Evolutionary conservation across 1,140 invertebrate genomes (phyloP).

Genomic region (Argopecten irradians): DNA sequence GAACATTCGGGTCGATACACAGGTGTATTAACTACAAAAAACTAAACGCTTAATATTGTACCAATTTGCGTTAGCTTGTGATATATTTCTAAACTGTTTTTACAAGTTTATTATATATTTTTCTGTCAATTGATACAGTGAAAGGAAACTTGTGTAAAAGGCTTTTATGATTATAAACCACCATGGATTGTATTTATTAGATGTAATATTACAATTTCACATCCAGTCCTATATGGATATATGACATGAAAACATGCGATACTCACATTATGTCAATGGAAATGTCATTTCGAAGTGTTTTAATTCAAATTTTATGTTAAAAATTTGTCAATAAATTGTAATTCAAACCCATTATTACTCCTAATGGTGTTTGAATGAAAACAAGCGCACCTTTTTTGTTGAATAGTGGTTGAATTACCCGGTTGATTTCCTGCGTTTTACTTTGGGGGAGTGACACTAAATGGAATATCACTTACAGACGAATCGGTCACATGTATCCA

Average conservation of each 20-base stretch:
- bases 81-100: not conserved
- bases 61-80: not conserved
- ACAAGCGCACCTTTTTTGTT: not conserved
- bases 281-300: slow-evolving; percentile 2
- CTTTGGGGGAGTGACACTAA: not conserved
- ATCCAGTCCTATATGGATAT: not conserved
- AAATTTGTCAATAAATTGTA: slow-evolving; percentile 19
- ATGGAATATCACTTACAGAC: not conserved
- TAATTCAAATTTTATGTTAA: slow-evolving; percentile 8
- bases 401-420: not conserved
- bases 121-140: not conserved
- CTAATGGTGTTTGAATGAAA: slow-evolving; percentile 4
- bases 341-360: slow-evolving; percentile 16
- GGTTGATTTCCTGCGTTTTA: not conserved
- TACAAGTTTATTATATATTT: not conserved
- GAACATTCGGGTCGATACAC: too few species aligned
- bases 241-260: not conserved
- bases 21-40: too few species aligned
- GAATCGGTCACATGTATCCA: not conserved
- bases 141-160: not conserved
- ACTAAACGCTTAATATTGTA: not conserved
- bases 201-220: not conserved
- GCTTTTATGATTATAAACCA: not conserved
- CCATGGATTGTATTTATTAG: not conserved
- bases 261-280: not conserved